Evolutionary conservation across 1,140 invertebrate species (phyloP), one percentile per base, ranked within the genome.

Genomic region (Sminthurides bifidus): DNA sequence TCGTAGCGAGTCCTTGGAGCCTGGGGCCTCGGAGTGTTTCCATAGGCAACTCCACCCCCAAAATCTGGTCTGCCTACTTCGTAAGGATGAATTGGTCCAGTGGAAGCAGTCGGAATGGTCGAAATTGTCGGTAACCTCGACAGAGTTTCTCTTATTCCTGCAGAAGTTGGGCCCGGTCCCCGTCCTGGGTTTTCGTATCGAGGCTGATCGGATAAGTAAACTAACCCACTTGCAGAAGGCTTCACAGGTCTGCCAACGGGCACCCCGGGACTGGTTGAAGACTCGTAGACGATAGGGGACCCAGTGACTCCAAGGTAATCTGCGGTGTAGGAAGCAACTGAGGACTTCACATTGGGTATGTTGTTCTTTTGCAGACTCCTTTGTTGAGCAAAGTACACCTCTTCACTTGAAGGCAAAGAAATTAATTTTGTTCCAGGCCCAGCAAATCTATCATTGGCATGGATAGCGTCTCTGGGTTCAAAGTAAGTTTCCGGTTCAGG

Each of bases 21-120:
- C n/a, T n/a, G n/a, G n/a, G n/a, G n/a, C n/a, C n/a, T n/a, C n/a
- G n/a, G n/a, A 37, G 29, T 3, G 10, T 23, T 48, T 17, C 45
- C 15, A 44, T 64, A 64, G 14, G 40, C 37, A 2, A 64, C 62
- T 33, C 55, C 49, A 19, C 44, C 49, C 1, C 62, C 62, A 52
- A 62, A 64, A 52, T 64, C 62, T 21, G 40, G 46, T n/a, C 56
- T 30, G 10, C 62, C 62, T 14, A 59, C 56, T 53, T 64, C 59
- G 29, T 64, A 64, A 0, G 62, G 58, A 59, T 61, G 58, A 3
- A 52, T 52, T 19, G n/a, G n/a, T n/a, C n/a, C n/a, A 31, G 58
- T 64, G 0, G 61, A 52, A 21, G 54, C 50, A 27, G 45, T 2
- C 23, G 19, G 2, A 5, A 50, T 33, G 14, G 56, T 5, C n/a